Evolutionary conservation across 2,888 invertebrate species (phyloP).

Genomic region (Baccha elongata): DNA sequence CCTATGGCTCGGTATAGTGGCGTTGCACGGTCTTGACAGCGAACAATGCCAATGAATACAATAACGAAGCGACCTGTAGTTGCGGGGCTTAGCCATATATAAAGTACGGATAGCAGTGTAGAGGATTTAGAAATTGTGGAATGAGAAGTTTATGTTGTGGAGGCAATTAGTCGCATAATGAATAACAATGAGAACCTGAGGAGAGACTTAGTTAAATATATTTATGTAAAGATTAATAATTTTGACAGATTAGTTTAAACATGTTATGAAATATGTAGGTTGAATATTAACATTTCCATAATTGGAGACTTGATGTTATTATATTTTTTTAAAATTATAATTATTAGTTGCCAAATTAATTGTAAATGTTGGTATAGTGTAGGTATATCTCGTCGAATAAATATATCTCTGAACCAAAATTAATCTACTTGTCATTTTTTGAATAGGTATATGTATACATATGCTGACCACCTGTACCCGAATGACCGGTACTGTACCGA

Average conservation of each 20-base stretch:
- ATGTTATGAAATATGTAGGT: too few relatives aligned
- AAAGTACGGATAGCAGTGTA: neutral
- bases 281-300: too few relatives aligned
- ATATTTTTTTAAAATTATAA: too few relatives aligned
- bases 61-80: constrained; percentile 77
- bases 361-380: too few relatives aligned
- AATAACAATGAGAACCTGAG: constrained; percentile 55
- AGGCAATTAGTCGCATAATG: constrained; percentile 71
- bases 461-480: too few relatives aligned
- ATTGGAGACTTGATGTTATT: too few relatives aligned
- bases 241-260: constrained; percentile 12
- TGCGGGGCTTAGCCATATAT: neutral
- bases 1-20: constrained; percentile 76
- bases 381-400: too few relatives aligned
- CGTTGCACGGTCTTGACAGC: constrained; percentile 75
- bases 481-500: too few relatives aligned
- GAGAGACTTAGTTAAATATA: constrained; percentile 45
- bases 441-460: too few relatives aligned
- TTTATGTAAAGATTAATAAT: constrained; percentile 17
- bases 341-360: too few relatives aligned
- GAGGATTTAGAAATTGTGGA: constrained; percentile 29
- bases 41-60: constrained; percentile 81
- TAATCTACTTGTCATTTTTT: too few relatives aligned
- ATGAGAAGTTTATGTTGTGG: constrained; percentile 6
- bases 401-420: too few relatives aligned